Percentiles rank a stretch among this genome's conserved stretches.
Conservation (phyloP, 1,140 invertebrate species). For the Heliconius eleuchia region DNA sequence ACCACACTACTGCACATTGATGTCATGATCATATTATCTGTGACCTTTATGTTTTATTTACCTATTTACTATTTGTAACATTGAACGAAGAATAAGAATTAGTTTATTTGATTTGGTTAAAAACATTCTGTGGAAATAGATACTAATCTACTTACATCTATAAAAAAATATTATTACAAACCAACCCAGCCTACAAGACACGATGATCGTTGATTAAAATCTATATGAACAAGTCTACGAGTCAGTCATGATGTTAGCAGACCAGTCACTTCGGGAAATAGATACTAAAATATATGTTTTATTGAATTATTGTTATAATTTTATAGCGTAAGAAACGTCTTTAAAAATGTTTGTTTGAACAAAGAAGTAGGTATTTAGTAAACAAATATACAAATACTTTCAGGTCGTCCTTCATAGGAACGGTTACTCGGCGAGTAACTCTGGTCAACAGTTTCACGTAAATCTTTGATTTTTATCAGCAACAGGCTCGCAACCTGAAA, state of each 20-base stretch:
- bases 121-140: background rate
- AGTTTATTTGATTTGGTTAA: background rate
- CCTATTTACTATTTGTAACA: conserved; percentile 8
- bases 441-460: conserved; percentile 61
- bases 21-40: conserved; percentile 26
- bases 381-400: background rate
- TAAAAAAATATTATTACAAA: background rate
- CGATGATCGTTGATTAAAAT: too few species aligned
- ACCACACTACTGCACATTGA: conserved; percentile 20
- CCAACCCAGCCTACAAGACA: too few species aligned
- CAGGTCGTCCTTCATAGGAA: background rate
- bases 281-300: background rate
- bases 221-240: too few species aligned
- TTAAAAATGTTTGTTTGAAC: too few species aligned
- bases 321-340: too few species aligned
- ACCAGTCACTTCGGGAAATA: too few species aligned
- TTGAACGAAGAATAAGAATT: background rate
- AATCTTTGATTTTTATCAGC: conserved; percentile 59
- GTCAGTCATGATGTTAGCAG: too few species aligned
- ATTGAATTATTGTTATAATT: background rate
- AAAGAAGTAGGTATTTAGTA: background rate
- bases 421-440: conserved; percentile 60
- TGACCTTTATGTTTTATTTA: conserved; percentile 26
- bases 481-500: conserved; percentile 49
- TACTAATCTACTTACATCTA: background rate